Percentiles rank a stretch among this genome's conserved stretches.
Evolutionary conservation across 2,797 vertebrate genomes (phyloP).

Genomic region (Falco peregrinus): DNA sequence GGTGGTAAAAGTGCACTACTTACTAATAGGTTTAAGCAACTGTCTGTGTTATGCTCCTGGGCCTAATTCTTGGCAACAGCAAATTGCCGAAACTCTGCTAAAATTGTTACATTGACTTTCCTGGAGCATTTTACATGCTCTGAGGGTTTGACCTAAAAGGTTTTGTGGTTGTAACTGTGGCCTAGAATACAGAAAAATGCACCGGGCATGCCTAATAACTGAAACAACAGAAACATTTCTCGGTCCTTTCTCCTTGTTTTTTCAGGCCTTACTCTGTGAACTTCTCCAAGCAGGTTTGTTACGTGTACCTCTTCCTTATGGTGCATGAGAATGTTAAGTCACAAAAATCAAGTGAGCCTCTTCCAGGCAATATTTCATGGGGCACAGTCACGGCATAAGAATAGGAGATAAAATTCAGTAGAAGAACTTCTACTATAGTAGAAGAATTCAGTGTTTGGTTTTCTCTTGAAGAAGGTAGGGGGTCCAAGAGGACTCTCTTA

Average conservation of each 20-base stretch:
- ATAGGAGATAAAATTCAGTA: background rate
- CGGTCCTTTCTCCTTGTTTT: background rate
- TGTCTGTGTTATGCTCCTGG: conserved; percentile 14
- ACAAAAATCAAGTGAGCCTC: background rate
- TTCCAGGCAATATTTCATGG: background rate
- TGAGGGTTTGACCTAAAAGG: background rate
- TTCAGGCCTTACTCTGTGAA: background rate
- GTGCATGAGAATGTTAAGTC: background rate
- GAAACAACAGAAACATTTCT: background rate
- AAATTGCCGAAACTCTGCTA: background rate
- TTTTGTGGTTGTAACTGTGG: background rate
- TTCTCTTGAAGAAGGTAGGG: background rate
- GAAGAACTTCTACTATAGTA: background rate
- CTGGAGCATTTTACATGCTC: background rate
- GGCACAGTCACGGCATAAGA: background rate
- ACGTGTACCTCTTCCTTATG: background rate
- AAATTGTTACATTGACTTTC: background rate
- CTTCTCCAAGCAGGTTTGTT: background rate
- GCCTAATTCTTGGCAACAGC: background rate
- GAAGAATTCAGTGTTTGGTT: background rate
- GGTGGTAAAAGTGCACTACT: background rate
- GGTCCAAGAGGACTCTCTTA: background rate
- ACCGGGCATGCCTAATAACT: background rate
- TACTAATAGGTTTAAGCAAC: background rate
- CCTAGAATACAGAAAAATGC: background rate